A percentile compares a stretch with the other conserved stretches of the same genome.
phyloP scores from a whole-genome alignment of 2,113 vertebrate species.

The Ammodramus savannarum region DNA sequence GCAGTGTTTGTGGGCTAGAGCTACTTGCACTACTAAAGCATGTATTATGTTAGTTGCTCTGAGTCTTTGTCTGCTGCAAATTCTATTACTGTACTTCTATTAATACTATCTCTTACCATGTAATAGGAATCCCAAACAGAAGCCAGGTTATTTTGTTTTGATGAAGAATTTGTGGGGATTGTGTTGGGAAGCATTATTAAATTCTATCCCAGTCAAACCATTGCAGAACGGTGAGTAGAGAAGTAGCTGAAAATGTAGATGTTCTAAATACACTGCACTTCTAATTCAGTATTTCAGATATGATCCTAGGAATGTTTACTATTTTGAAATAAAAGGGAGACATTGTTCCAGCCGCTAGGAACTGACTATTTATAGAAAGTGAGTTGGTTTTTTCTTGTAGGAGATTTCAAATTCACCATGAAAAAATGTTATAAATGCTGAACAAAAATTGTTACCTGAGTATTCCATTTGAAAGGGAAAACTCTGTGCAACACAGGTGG shows the following conservation, averaged over 20 bases:
- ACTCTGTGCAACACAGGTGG: background rate
- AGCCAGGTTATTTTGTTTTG: background rate
- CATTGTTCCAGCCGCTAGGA: background rate
- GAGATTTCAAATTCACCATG: background rate
- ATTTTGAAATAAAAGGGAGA: background rate
- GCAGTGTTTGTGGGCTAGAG: background rate
- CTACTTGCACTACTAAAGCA: background rate
- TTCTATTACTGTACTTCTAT: background rate
- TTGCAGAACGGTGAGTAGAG: background rate
- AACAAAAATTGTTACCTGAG: background rate
- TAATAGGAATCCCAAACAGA: background rate
- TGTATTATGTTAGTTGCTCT: background rate
- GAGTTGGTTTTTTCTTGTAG: background rate
- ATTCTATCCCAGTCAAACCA: background rate
- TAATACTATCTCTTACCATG: background rate
- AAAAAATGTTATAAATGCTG: background rate
- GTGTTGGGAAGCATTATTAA: background rate
- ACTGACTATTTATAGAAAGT: background rate
- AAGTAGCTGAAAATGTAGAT: background rate
- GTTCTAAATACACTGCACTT: background rate
- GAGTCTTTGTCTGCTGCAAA: background rate
- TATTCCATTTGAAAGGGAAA: slow-evolving; percentile 22
- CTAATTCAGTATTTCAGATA: background rate
- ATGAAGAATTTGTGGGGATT: background rate
- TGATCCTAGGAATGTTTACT: background rate